These are phyloP conservation scores for Canis aureus DNA, from an alignment of 2,113 vertebrate genomes.

Conservation along the genomic window DNA sequence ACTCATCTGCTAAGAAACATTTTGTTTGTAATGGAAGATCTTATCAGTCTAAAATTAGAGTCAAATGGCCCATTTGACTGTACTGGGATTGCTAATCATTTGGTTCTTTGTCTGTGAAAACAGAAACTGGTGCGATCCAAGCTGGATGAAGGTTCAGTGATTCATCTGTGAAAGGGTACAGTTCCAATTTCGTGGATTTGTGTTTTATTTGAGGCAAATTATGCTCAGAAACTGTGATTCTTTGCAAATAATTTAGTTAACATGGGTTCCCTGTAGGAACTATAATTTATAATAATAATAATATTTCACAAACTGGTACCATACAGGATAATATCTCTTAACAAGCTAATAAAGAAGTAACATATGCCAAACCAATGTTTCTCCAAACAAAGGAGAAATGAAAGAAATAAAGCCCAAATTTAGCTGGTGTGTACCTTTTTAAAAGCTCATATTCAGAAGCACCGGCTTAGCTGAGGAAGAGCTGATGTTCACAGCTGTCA, in stretches of 20 bases:
- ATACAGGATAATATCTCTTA: not conserved
- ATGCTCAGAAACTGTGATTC: not conserved
- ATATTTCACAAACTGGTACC: not conserved
- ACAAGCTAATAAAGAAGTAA: not conserved
- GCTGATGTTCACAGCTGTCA: not conserved
- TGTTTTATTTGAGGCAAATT: not conserved
- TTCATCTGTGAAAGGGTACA: not conserved
- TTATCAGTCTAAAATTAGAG: not conserved
- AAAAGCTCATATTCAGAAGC: not conserved
- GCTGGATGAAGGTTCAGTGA: not conserved
- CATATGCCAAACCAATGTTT: not conserved
- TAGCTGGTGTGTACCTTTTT: not conserved
- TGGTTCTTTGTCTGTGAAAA: not conserved
- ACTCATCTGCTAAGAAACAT: not conserved
- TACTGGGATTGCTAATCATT: not conserved
- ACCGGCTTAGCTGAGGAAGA: not conserved
- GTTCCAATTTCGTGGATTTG: not conserved
- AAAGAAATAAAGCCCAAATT: not conserved
- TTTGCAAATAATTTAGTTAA: not conserved
- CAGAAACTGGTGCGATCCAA: not conserved
- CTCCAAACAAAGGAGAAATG: not conserved
- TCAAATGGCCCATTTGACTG: not conserved
- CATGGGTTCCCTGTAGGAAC: not conserved
- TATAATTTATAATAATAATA: not conserved
- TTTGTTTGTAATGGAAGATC: not conserved